phyloP scores from a whole-genome alignment of 2,113 vertebrate species.

The Rousettus leschenaultii region DNA sequence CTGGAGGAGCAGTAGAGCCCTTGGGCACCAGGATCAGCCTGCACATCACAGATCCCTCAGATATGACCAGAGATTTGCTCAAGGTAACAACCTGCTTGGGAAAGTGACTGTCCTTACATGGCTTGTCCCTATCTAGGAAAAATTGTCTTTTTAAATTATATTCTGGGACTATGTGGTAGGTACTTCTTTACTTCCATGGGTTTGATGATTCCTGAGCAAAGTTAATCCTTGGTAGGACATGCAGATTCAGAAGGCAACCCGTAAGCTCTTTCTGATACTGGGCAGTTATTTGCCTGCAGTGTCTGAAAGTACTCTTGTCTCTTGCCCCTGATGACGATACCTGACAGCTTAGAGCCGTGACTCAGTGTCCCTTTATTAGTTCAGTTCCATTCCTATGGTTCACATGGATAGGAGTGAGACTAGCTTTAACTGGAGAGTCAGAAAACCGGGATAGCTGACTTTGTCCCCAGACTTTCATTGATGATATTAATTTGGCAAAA shows the following conservation, averaged over 20 bases:
- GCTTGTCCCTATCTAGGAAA: not conserved
- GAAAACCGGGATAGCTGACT: not conserved
- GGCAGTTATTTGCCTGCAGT: not conserved
- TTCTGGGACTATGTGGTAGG: not conserved
- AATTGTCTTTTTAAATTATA: not conserved
- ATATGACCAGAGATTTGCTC: conserved; percentile 94
- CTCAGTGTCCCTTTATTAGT: not conserved
- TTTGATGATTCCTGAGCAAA: not conserved
- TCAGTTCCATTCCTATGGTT: not conserved
- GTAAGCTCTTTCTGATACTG: not conserved
- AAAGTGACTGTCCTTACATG: fast-evolving
- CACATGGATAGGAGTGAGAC: not conserved
- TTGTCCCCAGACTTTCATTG: not conserved
- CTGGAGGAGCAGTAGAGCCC: conserved; percentile 91
- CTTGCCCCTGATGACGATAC: not conserved
- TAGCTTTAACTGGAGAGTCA: not conserved
- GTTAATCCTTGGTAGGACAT: not conserved
- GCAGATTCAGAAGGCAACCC: not conserved
- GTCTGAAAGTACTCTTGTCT: not conserved
- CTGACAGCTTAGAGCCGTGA: not conserved
- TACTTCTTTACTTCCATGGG: not conserved
- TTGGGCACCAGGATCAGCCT: conserved; percentile 92
- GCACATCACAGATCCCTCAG: conserved; percentile 86
- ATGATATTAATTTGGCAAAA: not conserved
- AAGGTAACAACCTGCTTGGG: conserved; percentile 80